phyloP scores from a whole-genome alignment of 1,140 invertebrate species.

The Brachionus rotundiformis region DNA sequence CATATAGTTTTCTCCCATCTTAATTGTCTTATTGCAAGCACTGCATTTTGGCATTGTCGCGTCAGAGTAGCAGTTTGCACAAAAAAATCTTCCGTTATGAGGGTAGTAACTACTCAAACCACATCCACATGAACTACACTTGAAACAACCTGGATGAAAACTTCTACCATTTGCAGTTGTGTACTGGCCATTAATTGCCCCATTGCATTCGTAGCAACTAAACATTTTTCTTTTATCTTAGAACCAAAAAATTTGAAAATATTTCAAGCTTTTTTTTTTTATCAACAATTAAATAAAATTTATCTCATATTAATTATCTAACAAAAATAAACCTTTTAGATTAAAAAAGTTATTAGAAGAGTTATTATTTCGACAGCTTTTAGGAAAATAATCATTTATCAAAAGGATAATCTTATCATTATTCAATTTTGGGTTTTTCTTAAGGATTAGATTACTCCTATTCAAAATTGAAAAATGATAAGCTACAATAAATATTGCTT shows the following conservation, averaged over 20 bases:
- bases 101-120: background rate
- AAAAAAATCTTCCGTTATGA: background rate
- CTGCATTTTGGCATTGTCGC: background rate
- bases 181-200: background rate
- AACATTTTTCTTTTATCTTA: background rate
- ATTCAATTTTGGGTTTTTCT: too few species aligned
- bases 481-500: too few species aligned
- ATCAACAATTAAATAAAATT: background rate
- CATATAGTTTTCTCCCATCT: background rate
- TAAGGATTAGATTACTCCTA: too few species aligned
- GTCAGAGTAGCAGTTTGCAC: background rate
- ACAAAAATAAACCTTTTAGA: too few species aligned
- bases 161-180: background rate
- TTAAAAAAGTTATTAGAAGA: too few species aligned
- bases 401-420: too few species aligned
- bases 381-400: too few species aligned
- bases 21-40: background rate
- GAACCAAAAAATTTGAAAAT: background rate
- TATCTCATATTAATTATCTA: too few species aligned
- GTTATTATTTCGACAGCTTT: too few species aligned
- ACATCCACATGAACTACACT: background rate
- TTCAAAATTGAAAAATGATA: too few species aligned
- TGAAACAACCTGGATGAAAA: background rate
- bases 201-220: background rate
- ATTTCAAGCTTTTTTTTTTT: background rate